Base-by-base conservation (phyloP, 2,888 invertebrate genomes). In the Notocelia uddmanniana region DNA sequence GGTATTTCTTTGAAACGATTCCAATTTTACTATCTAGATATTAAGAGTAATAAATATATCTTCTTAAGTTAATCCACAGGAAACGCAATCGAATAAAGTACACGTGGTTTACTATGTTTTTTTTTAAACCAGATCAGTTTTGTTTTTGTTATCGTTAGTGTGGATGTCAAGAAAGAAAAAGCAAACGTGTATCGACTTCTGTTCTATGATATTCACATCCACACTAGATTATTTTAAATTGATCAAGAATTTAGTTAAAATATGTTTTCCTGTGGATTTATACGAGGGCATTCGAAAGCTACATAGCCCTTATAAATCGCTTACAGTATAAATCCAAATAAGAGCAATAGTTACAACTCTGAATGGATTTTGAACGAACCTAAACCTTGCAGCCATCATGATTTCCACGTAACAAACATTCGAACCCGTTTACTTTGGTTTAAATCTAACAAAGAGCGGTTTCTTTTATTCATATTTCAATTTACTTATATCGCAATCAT, bases 231-330 rank as follows among this genome's bases (percentile, higher is more conserved):
- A 3, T 26, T 26, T 26, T 26, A 26, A 3, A 26, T 26, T 26
- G 2, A 26, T 26, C 26, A 26, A 26, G 26, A 26, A 26, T 10
- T 21, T 50, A 26, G n/a, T n/a, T n/a, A n/a, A n/a, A n/a, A n/a
- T n/a, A n/a, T n/a, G n/a, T 63, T 63, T 63, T 52, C 52, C 9
- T 52, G 63, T 63, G 21, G 50, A 50, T 50, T 63, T 15, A n/a
- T 31, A 18, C n/a, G 21, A 69, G 60, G 19, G 52, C 45, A 62
- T 69, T 54, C 60, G 21, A 69, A 69, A 59, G 41, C 37, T 68
- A 58, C 50, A 19, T 63, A 37, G 19, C 34, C 34, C 52, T 50
- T 68, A 67, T 15, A 68, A 41, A 34, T 59, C 52, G 23, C 48
- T 67, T 48, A 34, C 23, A 50, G 11, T 18, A 68, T 50, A 54